phyloP scores from a whole-genome alignment of 2,797 vertebrate species.

The Natrix natrix region DNA sequence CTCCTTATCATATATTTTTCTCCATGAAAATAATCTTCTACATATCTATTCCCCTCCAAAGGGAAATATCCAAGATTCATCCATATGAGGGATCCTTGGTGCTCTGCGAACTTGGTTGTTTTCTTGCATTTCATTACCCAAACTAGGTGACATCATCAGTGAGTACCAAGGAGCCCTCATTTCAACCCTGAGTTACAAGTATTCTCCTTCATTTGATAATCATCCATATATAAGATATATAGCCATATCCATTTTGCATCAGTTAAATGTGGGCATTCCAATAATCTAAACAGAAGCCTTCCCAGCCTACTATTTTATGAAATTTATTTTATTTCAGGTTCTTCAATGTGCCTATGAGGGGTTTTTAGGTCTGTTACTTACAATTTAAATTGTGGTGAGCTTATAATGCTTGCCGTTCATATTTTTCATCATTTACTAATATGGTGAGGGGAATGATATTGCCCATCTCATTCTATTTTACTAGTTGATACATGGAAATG shows the following conservation, averaged over 20 bases:
- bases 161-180: neutral
- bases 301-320: neutral
- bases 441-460: neutral
- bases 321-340: neutral
- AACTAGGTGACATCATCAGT: neutral
- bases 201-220: neutral
- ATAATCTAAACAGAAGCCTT: neutral
- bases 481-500: neutral
- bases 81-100: neutral
- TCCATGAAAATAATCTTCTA: neutral
- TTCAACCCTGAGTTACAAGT: neutral
- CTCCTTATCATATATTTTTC: no score
- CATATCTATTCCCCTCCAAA: no score
- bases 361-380: neutral
- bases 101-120: neutral
- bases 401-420: neutral
- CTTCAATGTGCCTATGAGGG: neutral
- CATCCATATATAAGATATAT: neutral
- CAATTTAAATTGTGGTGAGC: neutral
- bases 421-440: neutral
- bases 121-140: neutral
- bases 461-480: neutral
- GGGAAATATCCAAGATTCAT: neutral
- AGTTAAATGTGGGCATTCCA: neutral
- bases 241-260: neutral